Percentiles rank a stretch among this genome's conserved stretches.
These are phyloP conservation scores for Amazona finschi DNA, from an alignment of 2,797 vertebrate species.

Conservation along the genomic window DNA sequence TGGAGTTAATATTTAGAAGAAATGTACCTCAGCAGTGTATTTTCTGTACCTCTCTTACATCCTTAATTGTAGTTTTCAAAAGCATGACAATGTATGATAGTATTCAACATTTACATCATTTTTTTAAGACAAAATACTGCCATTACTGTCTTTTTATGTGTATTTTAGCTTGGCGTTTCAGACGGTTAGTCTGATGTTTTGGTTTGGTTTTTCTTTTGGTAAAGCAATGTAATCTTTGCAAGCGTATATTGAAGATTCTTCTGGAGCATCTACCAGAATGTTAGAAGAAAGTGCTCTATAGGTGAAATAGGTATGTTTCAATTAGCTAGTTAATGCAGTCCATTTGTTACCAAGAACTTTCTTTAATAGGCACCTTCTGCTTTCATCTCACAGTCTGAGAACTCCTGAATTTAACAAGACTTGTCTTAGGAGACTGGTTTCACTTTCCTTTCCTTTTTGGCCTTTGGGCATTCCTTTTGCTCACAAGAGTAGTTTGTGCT, in stretches of 20 bases:
- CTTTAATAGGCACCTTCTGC: conserved; percentile 64
- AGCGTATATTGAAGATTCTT: conserved; percentile 76
- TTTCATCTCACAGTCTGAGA: conserved; percentile 74
- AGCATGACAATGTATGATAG: conserved; percentile 82
- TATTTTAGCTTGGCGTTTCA: conserved; percentile 77
- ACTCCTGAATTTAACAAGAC: conserved; percentile 57
- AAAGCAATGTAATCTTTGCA: conserved; percentile 77
- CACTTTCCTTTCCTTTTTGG: neutral
- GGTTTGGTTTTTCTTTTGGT: neutral
- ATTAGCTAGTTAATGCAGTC: conserved; percentile 71
- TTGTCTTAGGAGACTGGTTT: conserved; percentile 66
- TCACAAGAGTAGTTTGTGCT: conserved; percentile 52
- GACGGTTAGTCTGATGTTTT: conserved; percentile 46
- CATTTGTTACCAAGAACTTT: conserved; percentile 54
- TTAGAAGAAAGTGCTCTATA: conserved; percentile 75
- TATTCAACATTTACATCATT: conserved; percentile 79
- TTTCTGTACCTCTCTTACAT: conserved; percentile 77
- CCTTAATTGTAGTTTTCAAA: conserved; percentile 79
- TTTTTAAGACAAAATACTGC: conserved; percentile 75
- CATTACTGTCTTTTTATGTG: conserved; percentile 74
- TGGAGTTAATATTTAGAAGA: conserved; percentile 79
- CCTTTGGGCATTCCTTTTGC: conserved; percentile 60
- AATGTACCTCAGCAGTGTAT: conserved; percentile 80
- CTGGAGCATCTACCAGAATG: conserved; percentile 77
- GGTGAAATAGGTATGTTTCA: conserved; percentile 74